Conservation (phyloP, 1,140 invertebrate species). For the Phortica variegata region DNA sequence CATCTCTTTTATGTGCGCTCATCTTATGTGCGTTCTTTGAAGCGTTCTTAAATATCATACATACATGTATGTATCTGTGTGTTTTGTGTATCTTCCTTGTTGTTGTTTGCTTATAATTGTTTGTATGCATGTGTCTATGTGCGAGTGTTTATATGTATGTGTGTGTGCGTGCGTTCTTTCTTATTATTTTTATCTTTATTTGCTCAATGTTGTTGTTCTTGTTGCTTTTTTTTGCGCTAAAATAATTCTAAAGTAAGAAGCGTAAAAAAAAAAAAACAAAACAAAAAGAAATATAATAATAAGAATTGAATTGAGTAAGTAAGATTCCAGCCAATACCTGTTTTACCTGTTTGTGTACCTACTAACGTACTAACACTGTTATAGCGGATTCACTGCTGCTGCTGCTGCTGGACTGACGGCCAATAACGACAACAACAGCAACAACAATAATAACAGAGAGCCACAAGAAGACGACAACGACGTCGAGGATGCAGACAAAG, state of each 20-base stretch:
- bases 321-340: slow-evolving; percentile 47
- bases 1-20: no score
- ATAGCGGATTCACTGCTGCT: slow-evolving; percentile 52
- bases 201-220: slow-evolving; percentile 32
- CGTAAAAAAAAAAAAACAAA: slow-evolving; percentile 26
- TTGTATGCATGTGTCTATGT: no score
- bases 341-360: slow-evolving; percentile 58
- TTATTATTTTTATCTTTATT: slow-evolving; percentile 40
- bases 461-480: slow-evolving; percentile 7
- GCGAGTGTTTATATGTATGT: not conserved
- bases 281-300: slow-evolving; percentile 23
- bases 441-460: slow-evolving; percentile 10
- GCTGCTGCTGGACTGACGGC: slow-evolving; percentile 31
- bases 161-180: slow-evolving; percentile 14
- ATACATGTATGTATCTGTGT: slow-evolving; percentile 3
- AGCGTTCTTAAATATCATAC: no score
- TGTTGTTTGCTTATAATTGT: no score
- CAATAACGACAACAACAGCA: slow-evolving; percentile 27
- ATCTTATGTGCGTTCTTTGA: not conserved
- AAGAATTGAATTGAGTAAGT: no score
- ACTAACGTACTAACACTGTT: slow-evolving; percentile 58
- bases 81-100: no score
- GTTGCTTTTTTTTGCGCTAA: slow-evolving; percentile 34
- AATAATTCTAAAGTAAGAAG: slow-evolving; percentile 49
- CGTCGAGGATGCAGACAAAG: slow-evolving; percentile 11